phyloP scores from a whole-genome alignment of 2,113 vertebrate species.

The Brachionichthys hirsutus region DNA sequence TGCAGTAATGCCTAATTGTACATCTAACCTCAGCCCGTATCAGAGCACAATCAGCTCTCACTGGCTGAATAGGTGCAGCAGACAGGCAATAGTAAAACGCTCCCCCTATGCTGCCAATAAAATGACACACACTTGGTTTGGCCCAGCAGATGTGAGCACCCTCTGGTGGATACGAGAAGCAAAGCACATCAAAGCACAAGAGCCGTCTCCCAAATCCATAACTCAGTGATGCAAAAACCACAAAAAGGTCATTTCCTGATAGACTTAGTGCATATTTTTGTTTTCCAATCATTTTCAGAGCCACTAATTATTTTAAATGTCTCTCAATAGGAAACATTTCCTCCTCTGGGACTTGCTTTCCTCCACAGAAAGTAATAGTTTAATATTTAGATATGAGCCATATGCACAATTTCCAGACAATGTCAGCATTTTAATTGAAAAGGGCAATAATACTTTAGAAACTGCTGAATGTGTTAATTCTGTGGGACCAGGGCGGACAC shows the following conservation, averaged over 20 bases:
- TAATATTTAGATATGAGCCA: too few species aligned
- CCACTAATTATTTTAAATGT: too few species aligned
- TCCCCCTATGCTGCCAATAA: conserved; percentile 3
- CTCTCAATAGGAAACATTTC: too few species aligned
- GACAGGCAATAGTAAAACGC: conserved; percentile 6
- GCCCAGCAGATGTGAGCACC: neutral
- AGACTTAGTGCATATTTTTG: too few species aligned
- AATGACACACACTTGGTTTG: conserved; percentile 9
- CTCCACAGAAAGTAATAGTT: too few species aligned
- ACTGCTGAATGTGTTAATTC: neutral
- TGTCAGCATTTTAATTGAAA: conserved; percentile 2
- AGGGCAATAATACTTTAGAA: neutral
- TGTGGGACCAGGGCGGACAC: neutral
- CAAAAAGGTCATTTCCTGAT: too few species aligned
- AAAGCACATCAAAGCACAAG: too few species aligned
- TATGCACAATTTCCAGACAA: conserved; percentile 7
- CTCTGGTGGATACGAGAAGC: conserved; percentile 43
- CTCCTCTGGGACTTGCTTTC: too few species aligned
- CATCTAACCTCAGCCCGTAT: neutral
- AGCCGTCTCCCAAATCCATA: too few species aligned
- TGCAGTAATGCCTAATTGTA: neutral
- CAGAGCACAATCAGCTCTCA: neutral
- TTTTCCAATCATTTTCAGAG: too few species aligned
- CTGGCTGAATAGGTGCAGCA: neutral
- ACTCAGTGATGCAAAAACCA: too few species aligned